Conservation (phyloP, 2,888 invertebrate genomes). For the Stenotaenia linearis region DNA sequence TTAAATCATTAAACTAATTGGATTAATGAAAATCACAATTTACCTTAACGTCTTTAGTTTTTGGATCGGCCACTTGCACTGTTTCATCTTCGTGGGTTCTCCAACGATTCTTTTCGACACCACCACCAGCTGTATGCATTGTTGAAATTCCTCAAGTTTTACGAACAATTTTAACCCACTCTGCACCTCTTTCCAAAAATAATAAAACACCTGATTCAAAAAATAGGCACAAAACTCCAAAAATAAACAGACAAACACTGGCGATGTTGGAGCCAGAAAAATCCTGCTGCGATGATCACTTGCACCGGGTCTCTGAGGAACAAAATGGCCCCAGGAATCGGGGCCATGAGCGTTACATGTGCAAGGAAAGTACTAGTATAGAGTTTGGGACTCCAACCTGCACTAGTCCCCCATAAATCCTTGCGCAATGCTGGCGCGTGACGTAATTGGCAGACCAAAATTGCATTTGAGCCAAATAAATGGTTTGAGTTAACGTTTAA, state of each 20-base stretch:
- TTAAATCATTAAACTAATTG: too few species aligned
- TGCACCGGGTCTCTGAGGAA: neutral
- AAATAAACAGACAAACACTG: neutral
- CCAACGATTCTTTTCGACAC: conserved; percentile 82
- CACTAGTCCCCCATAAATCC: neutral
- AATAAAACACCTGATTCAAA: neutral
- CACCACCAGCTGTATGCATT: conserved; percentile 71
- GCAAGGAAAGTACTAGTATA: neutral
- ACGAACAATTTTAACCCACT: neutral
- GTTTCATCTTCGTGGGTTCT: conserved; percentile 88
- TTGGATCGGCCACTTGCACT: conserved; percentile 72
- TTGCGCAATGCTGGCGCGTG: neutral
- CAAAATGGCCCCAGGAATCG: neutral
- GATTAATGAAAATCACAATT: too few species aligned
- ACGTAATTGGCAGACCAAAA: neutral
- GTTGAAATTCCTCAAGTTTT: neutral
- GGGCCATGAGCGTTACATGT: neutral
- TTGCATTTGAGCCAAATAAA: conserved; percentile 5
- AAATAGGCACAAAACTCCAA: neutral
- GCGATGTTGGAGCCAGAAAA: too few species aligned
- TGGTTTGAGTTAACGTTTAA: neutral
- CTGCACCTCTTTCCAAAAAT: neutral
- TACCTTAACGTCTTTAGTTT: conserved; percentile 58
- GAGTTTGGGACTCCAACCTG: neutral
- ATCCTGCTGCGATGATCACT: too few species aligned